These are phyloP conservation scores for Lucilia sericata DNA, from an alignment of 1,140 invertebrate genomes.

Conservation along the genomic window DNA sequence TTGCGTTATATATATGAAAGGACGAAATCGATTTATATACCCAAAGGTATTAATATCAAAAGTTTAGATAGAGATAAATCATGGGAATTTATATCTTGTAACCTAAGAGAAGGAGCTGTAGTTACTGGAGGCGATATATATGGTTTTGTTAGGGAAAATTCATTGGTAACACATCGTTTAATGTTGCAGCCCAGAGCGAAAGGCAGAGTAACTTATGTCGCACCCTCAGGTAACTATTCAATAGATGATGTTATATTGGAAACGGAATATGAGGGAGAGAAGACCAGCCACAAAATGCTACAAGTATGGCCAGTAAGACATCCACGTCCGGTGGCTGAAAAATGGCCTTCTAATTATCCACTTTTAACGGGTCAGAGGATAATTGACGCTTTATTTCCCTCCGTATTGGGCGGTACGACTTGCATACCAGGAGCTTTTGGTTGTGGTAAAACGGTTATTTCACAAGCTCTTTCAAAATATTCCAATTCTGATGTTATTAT, in stretches of 20 bases:
- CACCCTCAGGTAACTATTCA: constrained; percentile 90
- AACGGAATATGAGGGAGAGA: constrained; percentile 97
- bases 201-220: constrained; percentile 94
- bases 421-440: constrained; percentile 98
- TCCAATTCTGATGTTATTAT: constrained; percentile 98
- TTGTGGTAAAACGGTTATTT: constrained; percentile 70
- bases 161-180: constrained; percentile 94
- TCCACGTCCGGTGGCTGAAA: constrained; percentile 93
- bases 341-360: constrained; percentile 96
- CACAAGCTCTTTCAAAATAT: constrained; percentile 92
- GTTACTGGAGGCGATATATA: constrained; percentile 98
- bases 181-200: constrained; percentile 91
- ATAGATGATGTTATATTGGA: constrained; percentile 96
- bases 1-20: constrained; percentile 83
- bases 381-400: constrained; percentile 97
- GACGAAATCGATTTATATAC: constrained; percentile 97
- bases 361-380: constrained; percentile 97
- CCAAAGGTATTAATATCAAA: constrained; percentile 97
- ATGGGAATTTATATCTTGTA: constrained; percentile 93
- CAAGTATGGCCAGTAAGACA: constrained; percentile 97
- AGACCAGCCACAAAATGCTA: constrained; percentile 88
- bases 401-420: constrained; percentile 98
- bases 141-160: constrained; percentile 95
- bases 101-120: constrained; percentile 87
- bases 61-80: constrained; percentile 81